These are phyloP conservation scores for Archocentrus centrarchus DNA, from an alignment of 2,113 vertebrate genomes.

Conservation along the genomic window DNA sequence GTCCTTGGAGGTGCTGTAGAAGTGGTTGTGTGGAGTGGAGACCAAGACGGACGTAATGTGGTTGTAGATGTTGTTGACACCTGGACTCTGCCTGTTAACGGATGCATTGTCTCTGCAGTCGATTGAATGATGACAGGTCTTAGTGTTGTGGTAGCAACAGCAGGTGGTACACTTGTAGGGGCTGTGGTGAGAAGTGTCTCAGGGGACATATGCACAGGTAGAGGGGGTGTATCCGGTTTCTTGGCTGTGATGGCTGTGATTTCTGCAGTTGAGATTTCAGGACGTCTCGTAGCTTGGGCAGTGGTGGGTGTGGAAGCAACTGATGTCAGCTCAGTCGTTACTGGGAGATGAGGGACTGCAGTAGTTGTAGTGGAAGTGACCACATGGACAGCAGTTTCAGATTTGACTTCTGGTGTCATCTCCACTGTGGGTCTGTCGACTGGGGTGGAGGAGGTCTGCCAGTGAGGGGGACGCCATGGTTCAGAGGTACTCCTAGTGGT, in stretches of 20 bases:
- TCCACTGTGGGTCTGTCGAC: conserved; percentile 55
- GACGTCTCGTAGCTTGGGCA: conserved; percentile 28
- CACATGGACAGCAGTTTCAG: conserved; percentile 28
- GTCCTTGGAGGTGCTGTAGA: conserved; percentile 25
- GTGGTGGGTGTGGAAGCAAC: conserved; percentile 10
- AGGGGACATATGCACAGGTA: conserved; percentile 14
- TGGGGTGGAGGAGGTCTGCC: conserved; percentile 41
- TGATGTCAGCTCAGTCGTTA: conserved; percentile 26
- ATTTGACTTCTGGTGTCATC: conserved; percentile 34
- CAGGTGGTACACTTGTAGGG: conserved; percentile 29
- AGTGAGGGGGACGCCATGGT: conserved; percentile 45
- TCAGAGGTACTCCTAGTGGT: conserved; percentile 39
- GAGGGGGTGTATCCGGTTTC: conserved; percentile 26
- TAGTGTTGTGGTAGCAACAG: conserved; percentile 43
- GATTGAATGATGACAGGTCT: conserved; percentile 35
- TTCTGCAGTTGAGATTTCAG: conserved; percentile 31
- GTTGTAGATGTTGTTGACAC: conserved; percentile 49
- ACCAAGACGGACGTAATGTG: conserved; percentile 6
- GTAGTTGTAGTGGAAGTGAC: conserved; percentile 48
- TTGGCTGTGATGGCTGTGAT: conserved; percentile 32
- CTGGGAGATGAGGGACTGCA: conserved; percentile 16
- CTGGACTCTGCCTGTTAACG: conserved; percentile 53
- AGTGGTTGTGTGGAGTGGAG: conserved; percentile 34
- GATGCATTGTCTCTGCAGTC: conserved; percentile 51
- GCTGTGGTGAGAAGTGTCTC: conserved; percentile 42